Conservation (phyloP, 1,140 invertebrate genomes). For the Phymorhynchus buccinoides region DNA sequence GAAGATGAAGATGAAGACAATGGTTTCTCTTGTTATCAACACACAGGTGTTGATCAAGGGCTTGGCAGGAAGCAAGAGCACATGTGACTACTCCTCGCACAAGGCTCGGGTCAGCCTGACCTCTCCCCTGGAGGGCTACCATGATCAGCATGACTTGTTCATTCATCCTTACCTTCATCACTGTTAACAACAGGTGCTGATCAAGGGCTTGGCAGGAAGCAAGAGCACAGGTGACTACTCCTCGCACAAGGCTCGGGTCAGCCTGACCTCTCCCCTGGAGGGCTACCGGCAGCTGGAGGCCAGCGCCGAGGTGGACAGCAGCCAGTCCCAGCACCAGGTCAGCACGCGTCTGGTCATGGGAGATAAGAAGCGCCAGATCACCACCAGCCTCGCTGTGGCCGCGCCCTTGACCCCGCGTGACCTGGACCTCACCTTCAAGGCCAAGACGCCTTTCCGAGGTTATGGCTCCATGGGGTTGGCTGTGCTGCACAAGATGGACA, state of each 20-base stretch:
- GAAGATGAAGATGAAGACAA: too few species aligned
- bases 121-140: too few species aligned
- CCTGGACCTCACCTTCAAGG: constrained; percentile 27
- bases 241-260: constrained; percentile 42
- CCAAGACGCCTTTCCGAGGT: constrained; percentile 27
- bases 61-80: too few species aligned
- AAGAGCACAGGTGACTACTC: not conserved
- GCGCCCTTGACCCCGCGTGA: constrained; percentile 26
- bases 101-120: too few species aligned
- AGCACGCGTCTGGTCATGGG: constrained; percentile 18
- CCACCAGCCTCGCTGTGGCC: constrained; percentile 28
- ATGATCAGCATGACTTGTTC: too few species aligned
- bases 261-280: constrained; percentile 59
- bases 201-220: constrained; percentile 14
- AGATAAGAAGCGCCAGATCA: constrained; percentile 23
- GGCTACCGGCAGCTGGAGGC: constrained; percentile 36
- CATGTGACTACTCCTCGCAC: too few species aligned
- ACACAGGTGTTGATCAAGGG: too few species aligned
- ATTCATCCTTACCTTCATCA: not conserved
- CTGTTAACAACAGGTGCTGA: constrained; percentile 10
- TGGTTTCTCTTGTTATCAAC: too few species aligned
- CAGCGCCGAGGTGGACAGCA: constrained; percentile 21
- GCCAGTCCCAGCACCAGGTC: constrained; percentile 24
- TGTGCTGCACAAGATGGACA: constrained; percentile 10
- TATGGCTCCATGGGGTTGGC: constrained; percentile 12